phyloP scores from a whole-genome alignment of 2,797 vertebrate species.

The Darevskia mixta region DNA sequence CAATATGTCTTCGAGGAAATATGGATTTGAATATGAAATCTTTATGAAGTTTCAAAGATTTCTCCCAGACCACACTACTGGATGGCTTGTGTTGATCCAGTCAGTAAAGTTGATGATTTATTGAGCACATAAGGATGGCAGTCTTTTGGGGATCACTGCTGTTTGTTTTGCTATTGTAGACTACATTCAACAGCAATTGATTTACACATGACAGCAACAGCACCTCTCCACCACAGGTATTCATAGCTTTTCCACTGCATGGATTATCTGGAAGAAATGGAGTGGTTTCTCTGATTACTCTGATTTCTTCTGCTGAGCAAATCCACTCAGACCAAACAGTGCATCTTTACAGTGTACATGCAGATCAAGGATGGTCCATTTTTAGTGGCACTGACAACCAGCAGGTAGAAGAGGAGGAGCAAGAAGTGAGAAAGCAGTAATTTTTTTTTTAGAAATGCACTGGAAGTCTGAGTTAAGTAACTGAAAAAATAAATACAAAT shows the following conservation, averaged over 20 bases:
- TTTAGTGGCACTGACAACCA: neutral
- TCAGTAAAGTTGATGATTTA: slow-evolving; percentile 62
- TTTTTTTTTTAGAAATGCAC: too few species aligned
- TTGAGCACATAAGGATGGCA: slow-evolving; percentile 40
- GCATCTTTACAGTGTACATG: neutral
- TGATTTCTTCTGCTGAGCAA: slow-evolving; percentile 17
- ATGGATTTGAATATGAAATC: slow-evolving; percentile 27
- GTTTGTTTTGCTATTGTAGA: slow-evolving; percentile 74
- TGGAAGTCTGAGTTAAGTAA: neutral
- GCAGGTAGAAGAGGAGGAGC: neutral
- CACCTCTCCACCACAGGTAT: slow-evolving; percentile 71
- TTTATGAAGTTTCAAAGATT: slow-evolving; percentile 36
- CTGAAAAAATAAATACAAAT: neutral
- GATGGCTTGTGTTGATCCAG: slow-evolving; percentile 58
- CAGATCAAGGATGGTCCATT: neutral
- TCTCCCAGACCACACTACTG: slow-evolving; percentile 1
- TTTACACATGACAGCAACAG: slow-evolving; percentile 71
- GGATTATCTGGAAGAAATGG: slow-evolving; percentile 71
- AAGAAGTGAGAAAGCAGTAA: neutral
- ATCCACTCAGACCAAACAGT: neutral
- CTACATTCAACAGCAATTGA: slow-evolving; percentile 74
- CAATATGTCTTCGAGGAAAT: neutral
- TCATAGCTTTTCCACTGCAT: slow-evolving; percentile 50
- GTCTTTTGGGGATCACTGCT: slow-evolving; percentile 36
- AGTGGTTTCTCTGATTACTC: slow-evolving; percentile 37